Conservation (phyloP, 2,113 vertebrate genomes). For the Campylomormyrus numenius region DNA sequence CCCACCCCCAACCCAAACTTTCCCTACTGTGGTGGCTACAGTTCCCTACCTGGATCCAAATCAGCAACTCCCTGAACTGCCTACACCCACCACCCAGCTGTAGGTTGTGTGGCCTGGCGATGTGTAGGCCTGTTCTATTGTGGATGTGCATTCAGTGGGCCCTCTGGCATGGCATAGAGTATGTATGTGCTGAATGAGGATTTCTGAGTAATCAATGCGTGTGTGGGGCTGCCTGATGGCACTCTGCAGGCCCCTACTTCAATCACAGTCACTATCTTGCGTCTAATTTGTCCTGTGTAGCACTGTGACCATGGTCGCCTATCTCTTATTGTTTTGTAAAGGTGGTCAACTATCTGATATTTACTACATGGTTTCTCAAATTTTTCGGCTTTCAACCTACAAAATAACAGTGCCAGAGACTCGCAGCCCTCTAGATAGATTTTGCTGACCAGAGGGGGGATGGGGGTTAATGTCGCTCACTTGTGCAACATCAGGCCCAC, state of each 20-base stretch:
- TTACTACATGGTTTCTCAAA: background rate
- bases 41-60: background rate
- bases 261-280: background rate
- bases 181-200: background rate
- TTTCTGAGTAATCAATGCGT: background rate
- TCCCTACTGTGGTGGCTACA: conserved; percentile 7
- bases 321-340: background rate
- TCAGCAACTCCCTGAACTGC: background rate
- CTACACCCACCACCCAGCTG: background rate
- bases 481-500: background rate
- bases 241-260: background rate
- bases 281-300: background rate
- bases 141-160: background rate
- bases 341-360: background rate
- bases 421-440: background rate
- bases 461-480: background rate
- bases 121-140: background rate
- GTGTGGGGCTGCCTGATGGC: background rate
- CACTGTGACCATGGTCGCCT: background rate
- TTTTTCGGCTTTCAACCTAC: background rate
- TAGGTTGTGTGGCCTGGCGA: background rate
- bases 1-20: conserved; percentile 4
- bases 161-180: background rate
- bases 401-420: background rate
- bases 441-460: background rate